These are phyloP conservation scores for Erpornis zantholeuca DNA, from an alignment of 2,113 vertebrate genomes.

Conservation along the genomic window DNA sequence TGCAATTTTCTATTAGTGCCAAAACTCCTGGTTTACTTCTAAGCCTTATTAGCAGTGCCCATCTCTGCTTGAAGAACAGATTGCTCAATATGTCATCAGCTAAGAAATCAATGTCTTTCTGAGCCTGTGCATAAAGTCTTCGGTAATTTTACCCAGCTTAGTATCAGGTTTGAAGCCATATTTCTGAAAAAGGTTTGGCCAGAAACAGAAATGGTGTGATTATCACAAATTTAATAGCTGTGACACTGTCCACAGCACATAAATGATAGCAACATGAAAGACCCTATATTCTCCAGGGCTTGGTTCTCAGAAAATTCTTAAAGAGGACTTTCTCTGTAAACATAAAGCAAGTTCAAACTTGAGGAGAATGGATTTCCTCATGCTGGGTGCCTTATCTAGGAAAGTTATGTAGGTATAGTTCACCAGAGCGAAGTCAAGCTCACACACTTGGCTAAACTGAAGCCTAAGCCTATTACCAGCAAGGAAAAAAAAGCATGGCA, in stretches of 20 bases:
- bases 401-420: background rate
- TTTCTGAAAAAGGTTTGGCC: background rate
- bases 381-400: background rate
- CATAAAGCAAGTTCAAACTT: background rate
- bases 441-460: background rate
- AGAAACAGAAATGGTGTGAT: background rate
- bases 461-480: background rate
- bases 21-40: background rate
- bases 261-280: background rate
- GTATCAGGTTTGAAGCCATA: background rate
- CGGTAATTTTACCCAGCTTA: background rate
- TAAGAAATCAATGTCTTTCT: background rate
- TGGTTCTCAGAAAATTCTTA: background rate
- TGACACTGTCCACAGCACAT: background rate
- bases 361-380: background rate
- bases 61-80: background rate
- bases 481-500: background rate
- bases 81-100: background rate
- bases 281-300: background rate
- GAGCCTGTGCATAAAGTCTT: background rate
- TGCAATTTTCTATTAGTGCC: background rate
- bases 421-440: background rate
- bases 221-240: background rate
- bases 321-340: background rate
- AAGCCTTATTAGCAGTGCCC: background rate